A percentile compares a stretch with the other conserved stretches of the same genome.
These are phyloP conservation scores for Ectemnius continuus DNA, from an alignment of 2,888 invertebrate genomes.

Conservation along the genomic window DNA sequence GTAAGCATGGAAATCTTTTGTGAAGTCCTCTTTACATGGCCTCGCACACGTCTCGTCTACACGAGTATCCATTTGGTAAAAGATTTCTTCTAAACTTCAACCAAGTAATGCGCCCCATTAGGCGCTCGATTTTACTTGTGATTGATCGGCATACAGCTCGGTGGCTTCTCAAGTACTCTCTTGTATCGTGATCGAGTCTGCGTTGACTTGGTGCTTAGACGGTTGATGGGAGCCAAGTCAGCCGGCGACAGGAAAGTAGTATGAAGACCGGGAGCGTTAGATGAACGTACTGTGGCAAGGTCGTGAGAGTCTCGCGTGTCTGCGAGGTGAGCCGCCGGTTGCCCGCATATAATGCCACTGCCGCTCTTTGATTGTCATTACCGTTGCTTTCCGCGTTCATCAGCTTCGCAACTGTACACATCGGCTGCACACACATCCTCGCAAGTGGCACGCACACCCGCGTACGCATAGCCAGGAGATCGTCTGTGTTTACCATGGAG, in stretches of 20 bases:
- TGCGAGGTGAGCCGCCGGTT: constrained; percentile 53
- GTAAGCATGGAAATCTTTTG: too few species aligned
- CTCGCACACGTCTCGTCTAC: too few species aligned
- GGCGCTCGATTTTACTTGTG: too few species aligned
- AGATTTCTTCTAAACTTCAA: too few species aligned
- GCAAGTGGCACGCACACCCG: too few species aligned
- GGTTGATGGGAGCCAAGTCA: background rate
- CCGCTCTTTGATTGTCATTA: constrained; percentile 71
- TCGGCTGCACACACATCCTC: background rate
- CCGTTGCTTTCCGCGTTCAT: constrained; percentile 68
- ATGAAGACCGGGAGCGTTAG: constrained; percentile 2
- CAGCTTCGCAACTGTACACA: constrained; percentile 44
- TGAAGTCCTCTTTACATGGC: too few species aligned
- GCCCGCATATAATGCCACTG: constrained; percentile 63
- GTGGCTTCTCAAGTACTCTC: too few species aligned
- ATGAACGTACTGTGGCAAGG: constrained; percentile 61
- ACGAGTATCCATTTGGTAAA: too few species aligned
- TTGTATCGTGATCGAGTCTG: too few species aligned
- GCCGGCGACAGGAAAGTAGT: background rate
- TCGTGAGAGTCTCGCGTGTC: constrained; percentile 66
- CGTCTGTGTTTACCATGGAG: constrained; percentile 48
- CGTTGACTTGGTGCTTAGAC: too few species aligned
- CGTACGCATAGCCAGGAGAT: background rate
- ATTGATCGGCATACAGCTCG: too few species aligned
- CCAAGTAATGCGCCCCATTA: too few species aligned